phyloP scores from a whole-genome alignment of 2,113 vertebrate genomes.

The Fulica atra region DNA sequence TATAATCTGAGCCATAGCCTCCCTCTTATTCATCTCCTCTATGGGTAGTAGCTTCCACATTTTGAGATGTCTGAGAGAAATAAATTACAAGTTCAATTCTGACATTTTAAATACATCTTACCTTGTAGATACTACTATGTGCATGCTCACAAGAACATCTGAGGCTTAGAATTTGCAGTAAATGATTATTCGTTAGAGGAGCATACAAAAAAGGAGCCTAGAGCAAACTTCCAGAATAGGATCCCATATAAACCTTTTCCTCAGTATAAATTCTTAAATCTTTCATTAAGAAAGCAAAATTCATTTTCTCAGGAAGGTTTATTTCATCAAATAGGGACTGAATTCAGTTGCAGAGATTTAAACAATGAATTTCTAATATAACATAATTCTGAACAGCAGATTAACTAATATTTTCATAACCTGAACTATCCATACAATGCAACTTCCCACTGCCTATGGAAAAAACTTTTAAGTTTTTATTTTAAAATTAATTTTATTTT shows the following conservation, averaged over 20 bases:
- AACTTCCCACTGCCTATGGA: not conserved
- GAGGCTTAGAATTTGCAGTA: not conserved
- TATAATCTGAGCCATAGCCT: not conserved
- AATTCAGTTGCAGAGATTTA: not conserved
- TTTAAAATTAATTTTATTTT: not conserved
- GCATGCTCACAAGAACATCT: rapidly evolving
- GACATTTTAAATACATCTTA: not conserved
- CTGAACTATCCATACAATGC: not conserved
- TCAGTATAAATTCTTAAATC: not conserved
- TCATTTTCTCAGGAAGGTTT: not conserved
- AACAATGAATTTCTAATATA: not conserved
- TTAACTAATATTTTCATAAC: not conserved
- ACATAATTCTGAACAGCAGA: not conserved
- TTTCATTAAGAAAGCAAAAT: not conserved
- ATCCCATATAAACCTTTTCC: not conserved
- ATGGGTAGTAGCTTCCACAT: not conserved
- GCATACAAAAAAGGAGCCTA: not conserved
- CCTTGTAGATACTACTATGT: not conserved
- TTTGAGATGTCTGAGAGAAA: not conserved
- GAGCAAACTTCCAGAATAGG: not conserved
- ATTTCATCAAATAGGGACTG: not conserved
- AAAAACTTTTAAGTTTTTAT: not conserved
- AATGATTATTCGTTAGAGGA: not conserved
- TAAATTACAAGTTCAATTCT: not conserved
- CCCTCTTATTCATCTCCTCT: not conserved